A percentile compares a stretch with the other conserved stretches of the same genome.
These are phyloP conservation scores for Dolomedes plantarius DNA, from an alignment of 2,888 invertebrate genomes.

Conservation along the genomic window DNA sequence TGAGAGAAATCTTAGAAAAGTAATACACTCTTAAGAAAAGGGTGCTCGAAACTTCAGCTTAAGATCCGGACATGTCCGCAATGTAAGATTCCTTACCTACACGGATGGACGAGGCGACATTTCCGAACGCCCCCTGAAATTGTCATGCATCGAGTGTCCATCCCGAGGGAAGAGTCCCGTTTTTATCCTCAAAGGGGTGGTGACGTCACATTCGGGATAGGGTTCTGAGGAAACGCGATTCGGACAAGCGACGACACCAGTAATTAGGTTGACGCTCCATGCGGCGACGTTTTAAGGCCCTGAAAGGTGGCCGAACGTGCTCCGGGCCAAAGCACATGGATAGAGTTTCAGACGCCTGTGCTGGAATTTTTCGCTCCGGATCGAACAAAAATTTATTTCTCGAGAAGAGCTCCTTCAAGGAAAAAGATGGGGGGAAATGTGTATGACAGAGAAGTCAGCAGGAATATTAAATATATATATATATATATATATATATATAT, in stretches of 20 bases:
- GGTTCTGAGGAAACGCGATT: constrained; percentile 66
- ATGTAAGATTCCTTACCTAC: no score
- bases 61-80: no score
- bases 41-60: no score
- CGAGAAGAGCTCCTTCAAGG: not conserved
- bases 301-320: constrained; percentile 64
- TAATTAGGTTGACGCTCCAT: constrained; percentile 67
- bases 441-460: no score
- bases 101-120: not conserved
- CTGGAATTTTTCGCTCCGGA: not conserved
- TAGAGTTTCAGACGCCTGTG: constrained; percentile 21
- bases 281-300: constrained; percentile 65
- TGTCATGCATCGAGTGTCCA: constrained; percentile 53
- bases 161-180: constrained; percentile 39
- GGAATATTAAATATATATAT: no score
- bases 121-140: constrained; percentile 31
- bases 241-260: constrained; percentile 70
- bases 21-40: no score
- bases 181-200: constrained; percentile 54
- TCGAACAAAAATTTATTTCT: not conserved
- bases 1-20: no score
- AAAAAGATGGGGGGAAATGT: not conserved
- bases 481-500: no score
- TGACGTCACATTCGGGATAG: constrained; percentile 59
- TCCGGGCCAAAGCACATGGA: constrained; percentile 13